Evolutionary conservation across 2,113 vertebrate genomes (phyloP), one percentile per base, ranked within the genome.

Genomic region (Halichoerus grypus): DNA sequence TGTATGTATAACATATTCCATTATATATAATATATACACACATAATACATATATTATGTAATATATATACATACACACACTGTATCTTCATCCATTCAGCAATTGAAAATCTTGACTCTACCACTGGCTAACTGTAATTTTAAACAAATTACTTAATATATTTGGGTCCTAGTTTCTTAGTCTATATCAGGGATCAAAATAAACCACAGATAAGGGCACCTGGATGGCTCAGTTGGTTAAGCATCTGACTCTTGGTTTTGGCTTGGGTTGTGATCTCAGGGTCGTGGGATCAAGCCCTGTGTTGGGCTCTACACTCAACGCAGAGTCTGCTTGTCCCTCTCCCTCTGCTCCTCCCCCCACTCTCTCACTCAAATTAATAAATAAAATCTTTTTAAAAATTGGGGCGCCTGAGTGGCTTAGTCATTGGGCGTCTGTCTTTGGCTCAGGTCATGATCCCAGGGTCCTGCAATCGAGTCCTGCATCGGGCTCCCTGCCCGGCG

Each of bases 161-260:
- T 88, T 59, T 94, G 55, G 6, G 65, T 61, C 74, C 86, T 49
- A 39, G 74, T 72, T 91, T 92, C n/a, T 74, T 92, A 39, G 84
- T 69, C 33, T 42, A 55, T 90, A 36, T 89, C 72, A 92, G 57
- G 53, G 28, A 86, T 76, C 26, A 85, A 72, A 80, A 85, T 51
- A 85, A 88, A 92, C 61, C 22, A 90, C 7, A 69, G n/a, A 69
- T 21, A 36, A 36, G 67, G 67, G n/a, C 4, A 2, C 67, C 65
- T 69, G 33, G 65, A 33, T 36, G 33, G 33, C 67, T 69, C 33
- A 36, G 16, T 69, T 69, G 7, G 16, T 36, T 69, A 69, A 69
- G 67, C 67, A 69, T 36, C 67, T 3, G 4, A 69, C 8, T 69
- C 67, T 69, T 36, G n/a, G 18, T 69, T 69, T 69, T 18, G 10